phyloP scores from a whole-genome alignment of 2,113 vertebrate species.

The Oceanodroma tethys region DNA sequence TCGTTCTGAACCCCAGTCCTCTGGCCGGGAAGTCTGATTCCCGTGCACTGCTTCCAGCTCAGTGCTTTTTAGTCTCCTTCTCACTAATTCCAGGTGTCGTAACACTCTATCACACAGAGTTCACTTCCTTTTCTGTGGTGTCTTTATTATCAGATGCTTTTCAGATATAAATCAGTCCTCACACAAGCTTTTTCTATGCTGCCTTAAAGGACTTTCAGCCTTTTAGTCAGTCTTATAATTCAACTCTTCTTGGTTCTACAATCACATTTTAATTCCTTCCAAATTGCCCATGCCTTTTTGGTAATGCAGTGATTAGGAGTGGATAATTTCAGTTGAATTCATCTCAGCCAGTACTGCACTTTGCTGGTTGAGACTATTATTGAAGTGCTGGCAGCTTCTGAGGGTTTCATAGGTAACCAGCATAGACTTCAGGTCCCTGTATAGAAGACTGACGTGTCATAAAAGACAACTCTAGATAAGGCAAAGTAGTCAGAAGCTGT shows the following conservation, averaged over 20 bases:
- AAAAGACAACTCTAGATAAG: neutral
- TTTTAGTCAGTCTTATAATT: neutral
- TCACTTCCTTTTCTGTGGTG: neutral
- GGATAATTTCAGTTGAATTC: neutral
- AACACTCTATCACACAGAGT: neutral
- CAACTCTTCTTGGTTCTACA: neutral
- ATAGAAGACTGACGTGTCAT: neutral
- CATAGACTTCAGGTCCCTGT: neutral
- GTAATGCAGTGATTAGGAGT: neutral
- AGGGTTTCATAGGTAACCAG: neutral
- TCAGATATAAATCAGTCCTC: neutral
- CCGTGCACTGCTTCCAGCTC: neutral
- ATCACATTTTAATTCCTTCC: neutral
- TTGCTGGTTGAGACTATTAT: neutral
- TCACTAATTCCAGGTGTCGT: neutral
- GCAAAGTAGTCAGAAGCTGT: neutral
- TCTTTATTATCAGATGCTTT: neutral
- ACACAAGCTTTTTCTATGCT: neutral
- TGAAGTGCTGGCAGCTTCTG: neutral
- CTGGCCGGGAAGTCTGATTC: neutral
- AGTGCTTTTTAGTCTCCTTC: neutral
- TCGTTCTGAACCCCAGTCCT: neutral
- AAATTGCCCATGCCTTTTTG: neutral
- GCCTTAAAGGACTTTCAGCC: neutral
- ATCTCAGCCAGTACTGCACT: neutral